Percentiles rank a stretch among this genome's conserved stretches.
Conservation (phyloP, 1,140 invertebrate species). For the Mylabris phalerata region DNA sequence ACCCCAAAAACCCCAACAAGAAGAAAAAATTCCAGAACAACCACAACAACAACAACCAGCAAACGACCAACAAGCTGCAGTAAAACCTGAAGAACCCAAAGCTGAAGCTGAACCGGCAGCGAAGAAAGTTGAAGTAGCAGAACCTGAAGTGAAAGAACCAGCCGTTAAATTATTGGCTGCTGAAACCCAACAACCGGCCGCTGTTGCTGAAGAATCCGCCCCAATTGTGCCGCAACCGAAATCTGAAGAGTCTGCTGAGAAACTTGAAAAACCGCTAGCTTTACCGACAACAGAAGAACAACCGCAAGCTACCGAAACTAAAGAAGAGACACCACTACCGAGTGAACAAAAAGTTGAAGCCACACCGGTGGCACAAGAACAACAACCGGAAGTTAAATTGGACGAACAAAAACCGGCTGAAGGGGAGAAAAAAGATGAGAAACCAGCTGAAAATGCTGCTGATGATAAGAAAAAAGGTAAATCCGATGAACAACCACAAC, state of each 20-base stretch:
- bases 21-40: conserved; percentile 9
- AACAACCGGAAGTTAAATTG: conserved; percentile 26
- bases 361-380: conserved; percentile 27
- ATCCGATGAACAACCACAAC: conserved; percentile 24
- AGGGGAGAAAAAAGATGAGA: conserved; percentile 7
- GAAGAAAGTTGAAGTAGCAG: conserved; percentile 10
- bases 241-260: conserved; percentile 12
- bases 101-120: conserved; percentile 7
- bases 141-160: conserved; percentile 13
- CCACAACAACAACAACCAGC: conserved; percentile 13
- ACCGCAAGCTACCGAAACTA: conserved; percentile 24
- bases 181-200: conserved; percentile 8
- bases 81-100: conserved; percentile 12
- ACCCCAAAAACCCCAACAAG: conserved; percentile 14
- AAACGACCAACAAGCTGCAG: conserved; percentile 13
- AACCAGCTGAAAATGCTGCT: background rate
- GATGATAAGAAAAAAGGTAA: conserved; percentile 31
- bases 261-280: conserved; percentile 30
- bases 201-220: conserved; percentile 16
- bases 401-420: conserved; percentile 6
- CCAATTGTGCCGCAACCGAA: conserved; percentile 2
- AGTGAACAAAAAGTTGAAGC: conserved; percentile 34
- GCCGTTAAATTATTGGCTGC: conserved; percentile 3
- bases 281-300: conserved; percentile 28
- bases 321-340: conserved; percentile 24